Evolutionary conservation across 2,888 invertebrate genomes (phyloP), one percentile per base, ranked within the genome.

Genomic region (Ariolimax columbianus): DNA sequence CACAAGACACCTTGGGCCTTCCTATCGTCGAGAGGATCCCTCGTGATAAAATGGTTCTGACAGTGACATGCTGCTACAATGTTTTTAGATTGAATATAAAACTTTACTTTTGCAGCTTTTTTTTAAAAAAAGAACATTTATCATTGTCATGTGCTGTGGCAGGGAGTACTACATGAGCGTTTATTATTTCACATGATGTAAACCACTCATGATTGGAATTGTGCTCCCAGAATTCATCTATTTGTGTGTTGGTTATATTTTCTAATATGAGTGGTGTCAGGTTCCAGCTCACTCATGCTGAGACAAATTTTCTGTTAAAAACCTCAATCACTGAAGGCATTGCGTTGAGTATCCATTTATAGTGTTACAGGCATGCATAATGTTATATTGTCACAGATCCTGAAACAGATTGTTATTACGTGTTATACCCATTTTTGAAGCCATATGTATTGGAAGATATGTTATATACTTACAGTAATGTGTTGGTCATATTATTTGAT

Each of bases 1-100:
- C 26, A 92, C 92, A 82, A 91, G 93, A 84, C 93, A 94, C 87
- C 90, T 93, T 79, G 93, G 93, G 84, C 93, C 90, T n/a, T 91
- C 91, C 51, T 92, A 91, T 87, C 91, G 91, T 86, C 89, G 92
- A 40, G 88, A 92, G 6, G 92, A 91, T 84, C 90, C 90, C 84
- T 91, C 91, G 73, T 91, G 91, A 91, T 89, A 86, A 26, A 17
- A 33, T 63, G 66, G n/a, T 19, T 43, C 19, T 36, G 26, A 30
- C 2, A 19, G 36, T 43, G 47, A 38, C 47, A 51, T 51, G 70
- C 81, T 70, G 70, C 81, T 47, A n/a, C 51, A 81, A 72, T 81
- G 72, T 70, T 72, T 38, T 81, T 66, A 36, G 33, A 36, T 36
- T 55, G 14, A 73, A 73, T 73, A 73, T 47, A 40, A 43, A 4